Percentiles rank a stretch among this genome's conserved stretches.
Evolutionary conservation across 2,113 vertebrate species (phyloP).

Genomic region (Alexandromys fortis): DNA sequence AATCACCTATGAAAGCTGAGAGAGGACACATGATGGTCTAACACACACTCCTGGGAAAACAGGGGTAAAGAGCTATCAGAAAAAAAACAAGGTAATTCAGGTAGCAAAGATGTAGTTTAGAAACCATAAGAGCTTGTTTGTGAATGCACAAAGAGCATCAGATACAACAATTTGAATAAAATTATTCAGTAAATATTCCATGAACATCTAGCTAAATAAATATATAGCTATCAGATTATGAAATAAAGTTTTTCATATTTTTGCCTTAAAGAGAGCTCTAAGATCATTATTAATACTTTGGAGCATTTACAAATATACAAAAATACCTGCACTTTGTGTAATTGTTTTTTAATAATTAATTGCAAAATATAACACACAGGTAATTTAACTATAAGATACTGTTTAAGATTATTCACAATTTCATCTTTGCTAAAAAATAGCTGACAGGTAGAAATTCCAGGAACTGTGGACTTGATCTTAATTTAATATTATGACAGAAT

Average conservation of each 20-base stretch:
- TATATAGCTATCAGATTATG: not conserved
- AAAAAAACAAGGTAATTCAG: not conserved
- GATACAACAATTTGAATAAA: not conserved
- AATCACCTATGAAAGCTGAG: not conserved
- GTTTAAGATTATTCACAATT: slow-evolving; percentile 58
- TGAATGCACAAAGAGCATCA: not conserved
- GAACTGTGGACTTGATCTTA: slow-evolving; percentile 29
- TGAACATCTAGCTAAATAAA: not conserved
- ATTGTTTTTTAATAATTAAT: slow-evolving; percentile 32
- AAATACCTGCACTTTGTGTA: not conserved
- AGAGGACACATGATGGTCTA: not conserved
- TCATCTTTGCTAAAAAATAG: slow-evolving; percentile 18
- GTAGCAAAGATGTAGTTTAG: not conserved
- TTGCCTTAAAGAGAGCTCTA: not conserved
- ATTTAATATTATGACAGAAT: slow-evolving; percentile 34
- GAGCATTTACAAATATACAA: not conserved
- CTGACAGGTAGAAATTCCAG: slow-evolving; percentile 5
- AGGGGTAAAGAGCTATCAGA: not conserved
- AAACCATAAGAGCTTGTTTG: not conserved
- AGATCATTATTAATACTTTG: not conserved
- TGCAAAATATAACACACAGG: slow-evolving; percentile 24
- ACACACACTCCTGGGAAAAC: not conserved
- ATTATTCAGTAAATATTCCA: not conserved
- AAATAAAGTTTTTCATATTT: not conserved
- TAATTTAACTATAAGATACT: slow-evolving; percentile 27